Evolutionary conservation across 2,113 vertebrate genomes (phyloP).

Genomic region (Girardinichthys multiradiatus): DNA sequence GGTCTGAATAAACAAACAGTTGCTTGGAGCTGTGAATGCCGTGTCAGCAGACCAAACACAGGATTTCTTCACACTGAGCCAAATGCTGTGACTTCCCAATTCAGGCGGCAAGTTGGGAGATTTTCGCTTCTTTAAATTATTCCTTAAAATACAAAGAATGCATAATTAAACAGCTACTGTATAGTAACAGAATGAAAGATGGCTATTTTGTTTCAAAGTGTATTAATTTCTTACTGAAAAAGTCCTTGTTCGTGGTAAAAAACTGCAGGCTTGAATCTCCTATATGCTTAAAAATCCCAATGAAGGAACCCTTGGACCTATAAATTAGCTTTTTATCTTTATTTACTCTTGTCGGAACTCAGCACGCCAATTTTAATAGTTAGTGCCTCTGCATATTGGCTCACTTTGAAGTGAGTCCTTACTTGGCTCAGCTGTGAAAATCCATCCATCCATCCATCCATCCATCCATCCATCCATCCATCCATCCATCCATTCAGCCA

Average conservation of each 20-base stretch:
- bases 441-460: too few relatives aligned
- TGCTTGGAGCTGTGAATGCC: slow-evolving; percentile 36
- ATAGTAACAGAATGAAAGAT: not conserved
- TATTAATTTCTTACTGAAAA: not conserved
- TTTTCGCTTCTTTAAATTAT: not conserved
- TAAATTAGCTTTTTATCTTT: not conserved
- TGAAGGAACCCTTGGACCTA: not conserved
- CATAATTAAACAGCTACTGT: not conserved
- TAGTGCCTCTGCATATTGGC: not conserved
- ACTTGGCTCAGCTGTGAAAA: too few relatives aligned
- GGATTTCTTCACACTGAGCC: slow-evolving; percentile 27
- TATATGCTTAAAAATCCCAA: not conserved
- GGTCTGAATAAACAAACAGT: slow-evolving; percentile 56
- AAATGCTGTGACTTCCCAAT: not conserved
- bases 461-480: too few relatives aligned
- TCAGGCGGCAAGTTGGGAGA: not conserved
- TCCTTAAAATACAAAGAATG: not conserved
- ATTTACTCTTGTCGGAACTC: not conserved
- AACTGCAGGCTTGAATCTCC: too few relatives aligned
- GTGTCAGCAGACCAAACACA: slow-evolving; percentile 15
- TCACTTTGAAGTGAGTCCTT: too few relatives aligned
- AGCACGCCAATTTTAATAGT: not conserved
- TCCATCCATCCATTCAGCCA: too few relatives aligned
- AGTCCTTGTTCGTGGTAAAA: not conserved
- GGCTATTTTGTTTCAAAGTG: not conserved